These are phyloP conservation scores for Ctenomys sociabilis DNA, from an alignment of 2,113 vertebrate species.

Conservation along the genomic window DNA sequence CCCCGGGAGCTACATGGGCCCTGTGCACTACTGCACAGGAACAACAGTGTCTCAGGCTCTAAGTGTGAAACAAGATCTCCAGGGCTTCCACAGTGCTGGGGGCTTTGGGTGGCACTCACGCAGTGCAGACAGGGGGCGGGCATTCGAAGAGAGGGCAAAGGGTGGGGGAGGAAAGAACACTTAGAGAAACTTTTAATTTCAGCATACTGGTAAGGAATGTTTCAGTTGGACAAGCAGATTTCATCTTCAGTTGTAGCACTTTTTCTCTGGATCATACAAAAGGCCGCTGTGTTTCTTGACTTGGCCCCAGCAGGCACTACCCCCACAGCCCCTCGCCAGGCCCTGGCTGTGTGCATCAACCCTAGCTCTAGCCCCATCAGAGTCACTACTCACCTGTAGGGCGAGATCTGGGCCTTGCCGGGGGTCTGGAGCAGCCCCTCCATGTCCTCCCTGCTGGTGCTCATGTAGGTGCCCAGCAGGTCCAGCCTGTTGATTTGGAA, in stretches of 20 bases:
- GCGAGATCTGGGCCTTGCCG: constrained; percentile 74
- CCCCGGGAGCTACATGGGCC: not conserved
- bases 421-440: constrained; percentile 64
- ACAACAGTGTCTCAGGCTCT: not conserved
- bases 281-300: not conserved
- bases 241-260: not conserved
- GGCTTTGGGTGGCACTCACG: not conserved
- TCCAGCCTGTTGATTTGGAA: constrained; percentile 77
- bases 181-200: not conserved
- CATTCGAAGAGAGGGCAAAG: too few relatives aligned
- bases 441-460: constrained; percentile 74
- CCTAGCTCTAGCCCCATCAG: not conserved
- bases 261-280: not conserved
- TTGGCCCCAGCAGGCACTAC: not conserved
- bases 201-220: not conserved
- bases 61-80: not conserved
- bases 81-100: not conserved
- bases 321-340: not conserved
- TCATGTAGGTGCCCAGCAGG: constrained; percentile 70
- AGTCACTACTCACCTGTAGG: constrained; percentile 81
- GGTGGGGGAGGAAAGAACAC: not conserved
- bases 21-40: not conserved
- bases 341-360: too few relatives aligned
- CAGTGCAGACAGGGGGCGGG: not conserved
- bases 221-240: constrained; percentile 1